Percentiles rank a stretch among this genome's conserved stretches.
Evolutionary conservation across 2,888 invertebrate genomes (phyloP).

Genomic region (Stenolophus ochropezus): DNA sequence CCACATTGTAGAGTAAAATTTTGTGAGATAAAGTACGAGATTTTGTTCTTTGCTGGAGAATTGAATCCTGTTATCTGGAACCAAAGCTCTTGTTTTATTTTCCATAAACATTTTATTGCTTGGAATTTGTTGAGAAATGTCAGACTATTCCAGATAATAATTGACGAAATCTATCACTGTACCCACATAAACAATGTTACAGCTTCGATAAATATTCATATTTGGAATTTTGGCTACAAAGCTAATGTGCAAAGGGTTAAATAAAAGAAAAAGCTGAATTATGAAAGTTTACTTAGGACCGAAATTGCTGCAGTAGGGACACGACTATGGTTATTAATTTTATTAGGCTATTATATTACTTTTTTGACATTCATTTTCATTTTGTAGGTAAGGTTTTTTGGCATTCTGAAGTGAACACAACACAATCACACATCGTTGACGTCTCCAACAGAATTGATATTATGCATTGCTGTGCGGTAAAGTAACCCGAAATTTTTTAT

Average conservation of each 20-base stretch:
- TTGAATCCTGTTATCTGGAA: background rate
- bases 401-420: no score
- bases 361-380: background rate
- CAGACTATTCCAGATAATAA: constrained; percentile 17
- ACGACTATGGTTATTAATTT: background rate
- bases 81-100: constrained; percentile 12
- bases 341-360: background rate
- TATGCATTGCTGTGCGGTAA: no score
- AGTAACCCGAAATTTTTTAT: no score
- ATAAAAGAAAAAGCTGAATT: background rate
- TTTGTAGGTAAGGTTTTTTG: no score
- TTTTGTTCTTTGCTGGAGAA: background rate
- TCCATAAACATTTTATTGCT: constrained; percentile 37
- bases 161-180: background rate
- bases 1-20: background rate
- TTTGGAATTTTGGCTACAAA: background rate
- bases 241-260: background rate
- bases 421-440: no score
- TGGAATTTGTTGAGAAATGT: constrained; percentile 24
- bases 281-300: constrained; percentile 27
- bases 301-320: background rate
- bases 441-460: no score
- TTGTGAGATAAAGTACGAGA: background rate
- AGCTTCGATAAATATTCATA: background rate
- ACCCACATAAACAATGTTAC: background rate